A percentile compares a stretch with the other conserved stretches of the same genome.
Evolutionary conservation across 2,113 vertebrate genomes (phyloP).

Genomic region (Chloroceryle aenea): DNA sequence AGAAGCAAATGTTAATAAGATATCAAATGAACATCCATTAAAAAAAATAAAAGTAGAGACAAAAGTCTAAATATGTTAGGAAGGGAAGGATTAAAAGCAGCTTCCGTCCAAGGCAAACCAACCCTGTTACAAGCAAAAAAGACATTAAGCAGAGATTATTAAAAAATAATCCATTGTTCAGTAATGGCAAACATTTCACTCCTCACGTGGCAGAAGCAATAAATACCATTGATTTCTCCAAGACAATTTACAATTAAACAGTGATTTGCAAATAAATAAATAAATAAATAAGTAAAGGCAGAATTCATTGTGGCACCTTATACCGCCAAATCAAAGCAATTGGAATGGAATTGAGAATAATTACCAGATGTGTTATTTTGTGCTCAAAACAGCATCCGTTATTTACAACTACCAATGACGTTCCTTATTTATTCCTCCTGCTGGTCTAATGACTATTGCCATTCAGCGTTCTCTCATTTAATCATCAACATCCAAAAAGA

Average conservation of each 20-base stretch:
- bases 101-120: background rate
- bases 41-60: background rate
- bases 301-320: slow-evolving; percentile 35
- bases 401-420: slow-evolving; percentile 57
- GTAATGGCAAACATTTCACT: slow-evolving; percentile 71
- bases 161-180: slow-evolving; percentile 70
- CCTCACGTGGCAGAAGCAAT: slow-evolving; percentile 69
- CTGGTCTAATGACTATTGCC: slow-evolving; percentile 56
- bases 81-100: background rate
- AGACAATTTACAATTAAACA: slow-evolving; percentile 76
- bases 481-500: slow-evolving; percentile 50
- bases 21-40: background rate
- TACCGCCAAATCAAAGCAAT: slow-evolving; percentile 23
- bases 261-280: slow-evolving; percentile 69
- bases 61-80: background rate
- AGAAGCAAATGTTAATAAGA: background rate
- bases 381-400: slow-evolving; percentile 33
- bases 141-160: slow-evolving; percentile 49
- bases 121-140: background rate
- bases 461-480: slow-evolving; percentile 53
- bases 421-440: slow-evolving; percentile 55
- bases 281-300: slow-evolving; percentile 45
- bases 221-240: slow-evolving; percentile 72
- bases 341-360: slow-evolving; percentile 57
- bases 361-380: slow-evolving; percentile 67